A percentile compares a stretch with the other conserved stretches of the same genome.
These are phyloP conservation scores for Psix sp. DNA, from an alignment of 1,140 invertebrate genomes.

Conservation along the genomic window DNA sequence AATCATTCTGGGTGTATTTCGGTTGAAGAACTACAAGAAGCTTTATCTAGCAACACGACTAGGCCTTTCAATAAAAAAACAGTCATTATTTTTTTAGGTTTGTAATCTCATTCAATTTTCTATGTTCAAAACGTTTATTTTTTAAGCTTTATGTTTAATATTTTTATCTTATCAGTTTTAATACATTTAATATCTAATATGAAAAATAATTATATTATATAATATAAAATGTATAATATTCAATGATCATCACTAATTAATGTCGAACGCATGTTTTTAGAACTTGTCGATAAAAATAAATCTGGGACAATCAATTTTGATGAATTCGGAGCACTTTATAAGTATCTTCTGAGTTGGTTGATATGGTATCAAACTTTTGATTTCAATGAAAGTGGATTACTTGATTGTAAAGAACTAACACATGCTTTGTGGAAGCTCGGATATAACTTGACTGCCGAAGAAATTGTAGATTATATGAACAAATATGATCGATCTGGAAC, in stretches of 20 bases:
- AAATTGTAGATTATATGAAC: constrained; percentile 7
- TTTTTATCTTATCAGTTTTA: too few species aligned
- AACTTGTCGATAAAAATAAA: constrained; percentile 28
- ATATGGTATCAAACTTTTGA: constrained; percentile 20
- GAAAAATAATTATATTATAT: neutral
- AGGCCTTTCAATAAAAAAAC: constrained; percentile 19
- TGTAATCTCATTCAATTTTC: neutral
- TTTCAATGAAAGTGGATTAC: constrained; percentile 14
- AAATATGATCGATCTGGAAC: constrained; percentile 23
- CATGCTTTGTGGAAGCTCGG: constrained; percentile 17
- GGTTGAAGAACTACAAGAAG: constrained; percentile 21
- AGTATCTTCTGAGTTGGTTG: constrained; percentile 15
- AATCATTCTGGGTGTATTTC: constrained; percentile 25
- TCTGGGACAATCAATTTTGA: constrained; percentile 23
- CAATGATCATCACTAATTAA: too few species aligned
- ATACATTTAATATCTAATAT: neutral
- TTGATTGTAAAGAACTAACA: constrained; percentile 23
- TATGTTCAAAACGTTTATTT: too few species aligned
- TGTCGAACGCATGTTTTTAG: constrained; percentile 5
- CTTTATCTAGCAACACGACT: constrained; percentile 7
- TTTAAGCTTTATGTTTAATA: too few species aligned
- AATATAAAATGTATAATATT: neutral
- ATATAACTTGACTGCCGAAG: constrained; percentile 9
- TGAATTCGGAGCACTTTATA: constrained; percentile 25
- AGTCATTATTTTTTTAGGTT: constrained; percentile 18